Evolutionary conservation across 2,888 invertebrate genomes (phyloP).

Genomic region (Gonocerus acuteangulatus): DNA sequence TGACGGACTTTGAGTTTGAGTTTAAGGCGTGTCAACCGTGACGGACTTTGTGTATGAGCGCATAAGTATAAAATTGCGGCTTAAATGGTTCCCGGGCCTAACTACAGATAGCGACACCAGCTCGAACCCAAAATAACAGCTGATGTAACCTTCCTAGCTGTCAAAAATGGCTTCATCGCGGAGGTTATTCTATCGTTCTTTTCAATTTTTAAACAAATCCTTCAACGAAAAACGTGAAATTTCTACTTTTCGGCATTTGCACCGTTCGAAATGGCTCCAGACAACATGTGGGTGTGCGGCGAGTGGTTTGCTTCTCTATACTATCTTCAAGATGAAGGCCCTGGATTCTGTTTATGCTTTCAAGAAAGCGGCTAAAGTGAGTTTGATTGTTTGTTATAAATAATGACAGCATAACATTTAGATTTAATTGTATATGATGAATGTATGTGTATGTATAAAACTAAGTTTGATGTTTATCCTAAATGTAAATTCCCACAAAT

Average conservation of each 20-base stretch:
- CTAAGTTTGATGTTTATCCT: too few relatives aligned
- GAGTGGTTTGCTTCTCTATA: neutral
- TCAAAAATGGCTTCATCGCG: neutral
- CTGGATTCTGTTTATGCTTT: conserved; percentile 27
- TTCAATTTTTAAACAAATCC: neutral
- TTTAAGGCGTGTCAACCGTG: too few relatives aligned
- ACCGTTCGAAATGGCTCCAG: neutral
- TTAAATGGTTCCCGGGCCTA: too few relatives aligned
- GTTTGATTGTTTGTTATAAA: neutral
- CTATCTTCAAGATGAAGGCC: neutral
- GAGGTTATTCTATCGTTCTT: neutral
- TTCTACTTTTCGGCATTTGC: neutral
- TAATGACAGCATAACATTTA: too few relatives aligned
- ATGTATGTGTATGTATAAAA: too few relatives aligned
- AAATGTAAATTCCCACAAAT: too few relatives aligned
- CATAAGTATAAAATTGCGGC: too few relatives aligned
- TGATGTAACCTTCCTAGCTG: neutral
- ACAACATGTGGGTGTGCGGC: neutral
- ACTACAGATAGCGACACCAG: too few relatives aligned
- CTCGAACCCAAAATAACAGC: neutral
- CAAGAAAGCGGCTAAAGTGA: conserved; percentile 20
- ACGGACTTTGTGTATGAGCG: too few relatives aligned
- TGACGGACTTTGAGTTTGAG: too few relatives aligned
- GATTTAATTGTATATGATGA: too few relatives aligned
- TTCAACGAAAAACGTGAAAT: too few relatives aligned